These are phyloP conservation scores for Patella ulyssiponensis DNA, from an alignment of 2,888 invertebrate genomes.

Conservation along the genomic window DNA sequence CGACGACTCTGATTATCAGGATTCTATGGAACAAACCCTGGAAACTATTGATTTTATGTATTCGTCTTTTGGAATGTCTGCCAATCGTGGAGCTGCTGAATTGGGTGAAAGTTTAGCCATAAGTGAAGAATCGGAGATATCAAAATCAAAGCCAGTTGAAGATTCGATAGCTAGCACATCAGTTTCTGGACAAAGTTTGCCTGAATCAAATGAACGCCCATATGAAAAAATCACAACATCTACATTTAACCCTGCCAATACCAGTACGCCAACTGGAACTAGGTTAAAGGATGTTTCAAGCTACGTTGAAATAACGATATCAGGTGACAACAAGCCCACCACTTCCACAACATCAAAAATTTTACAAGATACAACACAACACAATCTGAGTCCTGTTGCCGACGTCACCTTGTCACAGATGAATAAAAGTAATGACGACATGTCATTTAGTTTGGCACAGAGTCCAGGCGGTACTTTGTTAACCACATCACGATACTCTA, in stretches of 20 bases:
- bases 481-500: constrained; percentile 36
- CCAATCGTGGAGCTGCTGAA: constrained; percentile 10
- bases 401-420: constrained; percentile 20
- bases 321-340: constrained; percentile 4
- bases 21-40: constrained; percentile 49
- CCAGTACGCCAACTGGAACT: neutral
- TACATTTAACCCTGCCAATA: neutral
- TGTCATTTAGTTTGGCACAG: constrained; percentile 21
- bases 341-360: neutral
- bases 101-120: neutral
- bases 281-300: constrained; percentile 20
- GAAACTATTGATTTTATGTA: constrained; percentile 38
- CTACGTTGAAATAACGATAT: constrained; percentile 27
- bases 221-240: neutral
- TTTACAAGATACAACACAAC: constrained; percentile 12
- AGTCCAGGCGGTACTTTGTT: constrained; percentile 24
- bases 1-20: constrained; percentile 42
- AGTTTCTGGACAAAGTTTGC: neutral
- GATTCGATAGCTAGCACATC: neutral
- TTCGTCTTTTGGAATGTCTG: constrained; percentile 29
- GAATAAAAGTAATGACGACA: constrained; percentile 12
- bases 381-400: constrained; percentile 13
- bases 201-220: neutral
- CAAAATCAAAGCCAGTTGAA: neutral
- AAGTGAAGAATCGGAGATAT: neutral